Evolutionary conservation across 2,113 vertebrate species (phyloP).

Genomic region (Pampusana beccarii): DNA sequence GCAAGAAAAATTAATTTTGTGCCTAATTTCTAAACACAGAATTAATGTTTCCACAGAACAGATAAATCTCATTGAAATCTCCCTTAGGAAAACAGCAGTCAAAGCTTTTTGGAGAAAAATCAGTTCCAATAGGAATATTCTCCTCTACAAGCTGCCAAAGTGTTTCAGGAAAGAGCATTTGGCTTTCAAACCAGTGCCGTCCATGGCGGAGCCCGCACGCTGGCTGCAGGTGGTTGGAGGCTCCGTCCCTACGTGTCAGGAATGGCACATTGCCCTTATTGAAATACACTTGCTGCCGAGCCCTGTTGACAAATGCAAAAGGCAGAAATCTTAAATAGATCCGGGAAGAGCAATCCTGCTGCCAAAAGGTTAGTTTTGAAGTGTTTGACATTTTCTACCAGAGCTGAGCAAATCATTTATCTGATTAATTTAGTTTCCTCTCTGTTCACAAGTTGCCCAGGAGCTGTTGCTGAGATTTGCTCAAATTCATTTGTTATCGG

Average conservation of each 20-base stretch:
- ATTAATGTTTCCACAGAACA: not conserved
- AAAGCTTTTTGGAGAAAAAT: not conserved
- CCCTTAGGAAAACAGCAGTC: not conserved
- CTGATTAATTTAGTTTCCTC: constrained; percentile 64
- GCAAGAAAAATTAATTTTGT: not conserved
- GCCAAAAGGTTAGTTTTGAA: constrained; percentile 63
- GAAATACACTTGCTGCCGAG: not conserved
- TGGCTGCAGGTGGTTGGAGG: not conserved
- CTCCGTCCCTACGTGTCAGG: not conserved
- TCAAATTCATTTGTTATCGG: constrained; percentile 56
- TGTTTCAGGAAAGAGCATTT: not conserved
- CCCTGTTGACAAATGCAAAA: constrained; percentile 45
- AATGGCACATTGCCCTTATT: not conserved
- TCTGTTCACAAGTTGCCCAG: not conserved
- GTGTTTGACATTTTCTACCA: constrained; percentile 57
- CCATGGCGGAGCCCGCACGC: fast-evolving
- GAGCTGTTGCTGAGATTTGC: constrained; percentile 53
- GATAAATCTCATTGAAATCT: not conserved
- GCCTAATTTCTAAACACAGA: not conserved
- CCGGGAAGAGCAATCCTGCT: constrained; percentile 34
- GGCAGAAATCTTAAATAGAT: constrained; percentile 53
- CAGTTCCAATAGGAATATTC: not conserved
- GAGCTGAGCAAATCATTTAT: constrained; percentile 62
- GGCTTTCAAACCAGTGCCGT: not conserved
- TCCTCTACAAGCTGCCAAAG: not conserved